phyloP scores from a whole-genome alignment of 2,888 invertebrate species.

The Pyralis farinalis region DNA sequence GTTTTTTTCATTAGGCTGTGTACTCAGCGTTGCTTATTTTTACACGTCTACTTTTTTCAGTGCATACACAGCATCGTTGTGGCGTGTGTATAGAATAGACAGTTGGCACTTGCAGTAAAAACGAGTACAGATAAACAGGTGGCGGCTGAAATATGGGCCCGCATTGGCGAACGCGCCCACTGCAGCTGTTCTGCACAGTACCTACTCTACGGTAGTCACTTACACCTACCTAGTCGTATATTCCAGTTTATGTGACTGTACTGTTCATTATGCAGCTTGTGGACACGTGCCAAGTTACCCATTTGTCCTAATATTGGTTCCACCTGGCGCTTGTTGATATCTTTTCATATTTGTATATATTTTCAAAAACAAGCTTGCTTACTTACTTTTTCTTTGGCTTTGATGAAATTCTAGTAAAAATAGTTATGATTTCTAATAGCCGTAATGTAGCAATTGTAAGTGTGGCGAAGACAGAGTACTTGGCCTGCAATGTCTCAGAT shows the following conservation, averaged over 20 bases:
- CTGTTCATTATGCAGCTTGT: background rate
- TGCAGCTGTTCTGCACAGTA: conserved; percentile 36
- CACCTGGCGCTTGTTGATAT: background rate
- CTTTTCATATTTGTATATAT: too few species aligned
- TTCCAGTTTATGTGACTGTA: background rate
- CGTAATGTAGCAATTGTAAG: too few species aligned
- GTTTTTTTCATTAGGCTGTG: too few species aligned
- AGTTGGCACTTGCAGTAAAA: conserved; percentile 55
- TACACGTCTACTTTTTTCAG: too few species aligned
- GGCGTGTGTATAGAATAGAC: conserved; percentile 22
- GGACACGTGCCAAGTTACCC: background rate
- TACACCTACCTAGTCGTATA: background rate
- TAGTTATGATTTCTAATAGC: too few species aligned
- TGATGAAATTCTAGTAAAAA: too few species aligned
- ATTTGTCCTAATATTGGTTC: background rate
- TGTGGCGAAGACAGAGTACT: too few species aligned
- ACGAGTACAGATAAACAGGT: conserved; percentile 65
- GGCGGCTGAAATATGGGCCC: conserved; percentile 61
- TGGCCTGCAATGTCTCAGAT: too few species aligned
- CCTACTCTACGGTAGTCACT: conserved; percentile 2
- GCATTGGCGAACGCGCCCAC: conserved; percentile 55
- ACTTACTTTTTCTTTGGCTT: too few species aligned
- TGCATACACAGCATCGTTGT: too few species aligned
- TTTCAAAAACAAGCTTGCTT: too few species aligned
- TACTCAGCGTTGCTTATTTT: too few species aligned